These are phyloP conservation scores for Cephalopholis sonnerati DNA, from an alignment of 2,113 vertebrate genomes.

Conservation along the genomic window DNA sequence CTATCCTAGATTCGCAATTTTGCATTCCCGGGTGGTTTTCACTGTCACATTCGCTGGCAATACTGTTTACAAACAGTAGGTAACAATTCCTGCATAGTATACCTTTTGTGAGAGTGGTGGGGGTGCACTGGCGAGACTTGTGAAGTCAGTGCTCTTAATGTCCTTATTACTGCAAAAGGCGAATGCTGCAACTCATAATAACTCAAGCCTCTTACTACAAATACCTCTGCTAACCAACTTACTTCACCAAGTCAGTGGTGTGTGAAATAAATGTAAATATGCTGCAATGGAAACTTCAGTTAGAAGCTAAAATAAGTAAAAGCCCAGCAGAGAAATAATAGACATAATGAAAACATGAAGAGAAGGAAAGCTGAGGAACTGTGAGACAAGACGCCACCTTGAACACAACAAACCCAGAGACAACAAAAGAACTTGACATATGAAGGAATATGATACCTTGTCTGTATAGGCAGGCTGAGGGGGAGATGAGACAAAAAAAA, in stretches of 20 bases:
- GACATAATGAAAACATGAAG: background rate
- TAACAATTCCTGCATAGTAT: no score
- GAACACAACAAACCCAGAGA: constrained; percentile 45
- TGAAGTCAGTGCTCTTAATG: constrained; percentile 3
- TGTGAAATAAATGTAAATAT: background rate
- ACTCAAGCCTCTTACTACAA: no score
- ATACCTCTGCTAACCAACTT: no score
- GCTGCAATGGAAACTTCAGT: background rate
- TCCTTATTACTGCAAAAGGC: background rate
- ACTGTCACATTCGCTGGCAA: no score
- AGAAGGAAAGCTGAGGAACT: constrained; percentile 1
- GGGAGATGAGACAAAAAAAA: constrained; percentile 57
- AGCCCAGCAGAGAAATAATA: background rate
- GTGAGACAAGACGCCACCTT: constrained; percentile 33
- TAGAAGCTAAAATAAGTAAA: background rate
- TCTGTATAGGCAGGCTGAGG: constrained; percentile 62
- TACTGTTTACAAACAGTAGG: no score
- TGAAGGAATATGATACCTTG: constrained; percentile 74
- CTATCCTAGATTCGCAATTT: no score
- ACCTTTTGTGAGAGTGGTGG: background rate
- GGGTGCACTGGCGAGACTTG: background rate
- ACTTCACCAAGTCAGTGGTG: no score
- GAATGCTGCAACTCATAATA: background rate
- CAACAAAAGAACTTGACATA: constrained; percentile 33
- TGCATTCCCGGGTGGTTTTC: no score